Conservation (phyloP, 2,113 vertebrate genomes). For the Ia io region DNA sequence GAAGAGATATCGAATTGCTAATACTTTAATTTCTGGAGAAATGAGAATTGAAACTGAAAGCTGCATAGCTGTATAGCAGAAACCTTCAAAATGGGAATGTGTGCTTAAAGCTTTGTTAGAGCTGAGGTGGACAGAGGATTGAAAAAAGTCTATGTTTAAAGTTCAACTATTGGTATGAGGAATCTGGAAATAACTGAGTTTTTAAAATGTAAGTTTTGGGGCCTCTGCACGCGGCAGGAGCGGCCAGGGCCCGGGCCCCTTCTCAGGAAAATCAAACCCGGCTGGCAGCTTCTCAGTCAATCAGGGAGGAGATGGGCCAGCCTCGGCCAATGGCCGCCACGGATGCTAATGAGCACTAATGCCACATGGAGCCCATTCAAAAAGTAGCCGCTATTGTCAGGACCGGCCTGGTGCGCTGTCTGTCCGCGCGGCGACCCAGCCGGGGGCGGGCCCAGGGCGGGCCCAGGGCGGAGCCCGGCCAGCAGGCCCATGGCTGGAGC, state of each 20-base stretch:
- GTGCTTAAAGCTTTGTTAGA: neutral
- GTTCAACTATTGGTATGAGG: neutral
- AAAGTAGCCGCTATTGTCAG: conserved; percentile 54
- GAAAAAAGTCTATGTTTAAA: neutral
- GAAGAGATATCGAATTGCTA: neutral
- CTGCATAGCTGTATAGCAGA: neutral
- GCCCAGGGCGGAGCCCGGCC: neutral
- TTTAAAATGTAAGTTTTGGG: neutral
- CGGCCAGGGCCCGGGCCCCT: neutral
- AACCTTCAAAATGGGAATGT: conserved; percentile 20
- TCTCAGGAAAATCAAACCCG: conserved; percentile 68
- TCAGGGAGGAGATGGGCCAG: conserved; percentile 12
- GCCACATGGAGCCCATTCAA: conserved; percentile 36
- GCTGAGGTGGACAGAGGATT: neutral
- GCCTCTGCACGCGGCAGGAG: neutral
- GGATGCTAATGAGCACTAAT: conserved; percentile 36
- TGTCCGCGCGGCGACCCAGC: neutral
- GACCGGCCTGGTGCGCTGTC: neutral
- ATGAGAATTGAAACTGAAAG: conserved; percentile 31
- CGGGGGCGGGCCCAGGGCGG: neutral
- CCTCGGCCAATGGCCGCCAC: conserved; percentile 53
- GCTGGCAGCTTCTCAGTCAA: conserved; percentile 68
- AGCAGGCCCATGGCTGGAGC: conserved; percentile 48
- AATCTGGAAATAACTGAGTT: neutral
- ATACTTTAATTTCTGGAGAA: conserved; percentile 40